Conservation (phyloP, 2,888 invertebrate genomes). For the Macrophya alboannulata region DNA sequence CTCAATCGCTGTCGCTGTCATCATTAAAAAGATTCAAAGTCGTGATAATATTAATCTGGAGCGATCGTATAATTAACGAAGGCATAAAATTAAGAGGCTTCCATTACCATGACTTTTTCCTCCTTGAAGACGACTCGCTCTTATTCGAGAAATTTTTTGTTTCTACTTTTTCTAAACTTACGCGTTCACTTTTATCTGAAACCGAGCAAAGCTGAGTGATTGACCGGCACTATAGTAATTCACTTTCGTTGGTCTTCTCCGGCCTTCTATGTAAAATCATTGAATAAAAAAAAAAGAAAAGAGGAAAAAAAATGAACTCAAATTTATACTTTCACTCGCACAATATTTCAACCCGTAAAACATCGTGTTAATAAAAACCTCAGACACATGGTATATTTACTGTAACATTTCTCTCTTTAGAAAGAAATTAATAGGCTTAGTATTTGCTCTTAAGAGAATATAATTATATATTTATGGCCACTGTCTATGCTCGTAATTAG, state of each 20-base stretch:
- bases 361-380: background rate
- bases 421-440: background rate
- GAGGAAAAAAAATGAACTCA: background rate
- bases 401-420: constrained; percentile 1
- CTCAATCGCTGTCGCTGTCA: background rate
- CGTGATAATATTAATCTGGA: background rate
- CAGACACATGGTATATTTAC: background rate
- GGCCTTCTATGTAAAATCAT: background rate
- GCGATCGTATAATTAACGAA: background rate
- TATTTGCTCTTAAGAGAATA: background rate
- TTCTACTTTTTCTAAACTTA: background rate
- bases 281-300: background rate
- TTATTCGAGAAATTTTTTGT: background rate
- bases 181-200: background rate
- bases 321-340: constrained; percentile 35
- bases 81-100: background rate
- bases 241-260: constrained; percentile 16
- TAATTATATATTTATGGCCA: constrained; percentile 20
- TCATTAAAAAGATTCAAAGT: background rate
- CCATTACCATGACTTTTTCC: background rate
- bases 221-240: background rate
- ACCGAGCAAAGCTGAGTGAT: background rate
- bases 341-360: background rate
- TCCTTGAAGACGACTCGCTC: background rate
- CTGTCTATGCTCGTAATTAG: background rate